phyloP scores from a whole-genome alignment of 1,140 invertebrate species.

The Dreissena rostriformis region DNA sequence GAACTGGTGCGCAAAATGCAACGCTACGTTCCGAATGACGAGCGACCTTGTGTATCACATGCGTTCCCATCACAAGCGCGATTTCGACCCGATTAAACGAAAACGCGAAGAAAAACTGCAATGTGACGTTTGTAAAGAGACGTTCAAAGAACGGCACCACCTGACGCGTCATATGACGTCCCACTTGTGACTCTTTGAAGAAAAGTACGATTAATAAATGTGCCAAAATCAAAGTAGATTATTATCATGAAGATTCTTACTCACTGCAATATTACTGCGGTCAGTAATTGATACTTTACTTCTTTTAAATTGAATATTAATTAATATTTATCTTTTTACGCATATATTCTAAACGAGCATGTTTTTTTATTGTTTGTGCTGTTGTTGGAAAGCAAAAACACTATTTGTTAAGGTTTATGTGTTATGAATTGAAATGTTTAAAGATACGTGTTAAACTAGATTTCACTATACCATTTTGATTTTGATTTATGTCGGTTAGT shows the following conservation, averaged over 20 bases:
- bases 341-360: background rate
- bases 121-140: slow-evolving; percentile 97
- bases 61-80: slow-evolving; percentile 84
- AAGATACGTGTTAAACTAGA: too few species aligned
- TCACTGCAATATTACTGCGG: background rate
- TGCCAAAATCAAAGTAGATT: background rate
- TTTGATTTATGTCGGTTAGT: too few species aligned
- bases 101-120: slow-evolving; percentile 84
- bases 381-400: background rate
- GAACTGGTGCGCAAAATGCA: slow-evolving; percentile 99
- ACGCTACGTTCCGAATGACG: slow-evolving; percentile 98
- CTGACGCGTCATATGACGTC: slow-evolving; percentile 18
- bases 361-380: background rate
- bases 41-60: slow-evolving; percentile 99
- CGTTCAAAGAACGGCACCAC: slow-evolving; percentile 94
- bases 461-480: too few species aligned
- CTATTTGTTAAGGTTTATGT: too few species aligned
- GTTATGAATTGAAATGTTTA: too few species aligned
- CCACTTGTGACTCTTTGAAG: background rate
- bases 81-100: slow-evolving; percentile 76
- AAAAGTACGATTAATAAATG: background rate
- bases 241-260: background rate
- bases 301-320: background rate
- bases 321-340: background rate
- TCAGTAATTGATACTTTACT: background rate